Percentiles rank a stretch among this genome's conserved stretches.
Conservation (phyloP, 2,797 vertebrate genomes). For the Gobio occitaniae region DNA sequence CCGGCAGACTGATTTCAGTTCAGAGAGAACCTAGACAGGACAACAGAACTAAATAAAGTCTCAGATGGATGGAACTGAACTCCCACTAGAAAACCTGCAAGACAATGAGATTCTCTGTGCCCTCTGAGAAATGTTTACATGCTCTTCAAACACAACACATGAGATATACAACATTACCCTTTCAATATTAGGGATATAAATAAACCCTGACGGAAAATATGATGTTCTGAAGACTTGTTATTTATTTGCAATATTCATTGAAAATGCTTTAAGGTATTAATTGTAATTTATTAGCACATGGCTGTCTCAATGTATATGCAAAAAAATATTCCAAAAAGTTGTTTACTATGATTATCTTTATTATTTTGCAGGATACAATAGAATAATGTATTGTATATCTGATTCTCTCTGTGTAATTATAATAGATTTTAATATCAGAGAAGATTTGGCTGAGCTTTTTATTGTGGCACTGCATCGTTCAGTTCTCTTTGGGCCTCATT, state of each 20-base stretch:
- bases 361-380: background rate
- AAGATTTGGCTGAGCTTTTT: background rate
- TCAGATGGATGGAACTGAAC: slow-evolving; percentile 78
- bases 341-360: no score
- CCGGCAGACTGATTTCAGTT: slow-evolving; percentile 86
- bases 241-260: background rate
- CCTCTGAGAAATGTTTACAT: slow-evolving; percentile 61
- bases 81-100: slow-evolving; percentile 72
- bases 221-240: background rate
- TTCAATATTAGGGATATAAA: slow-evolving; percentile 5
- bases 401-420: slow-evolving; percentile 18
- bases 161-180: background rate
- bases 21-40: slow-evolving; percentile 74
- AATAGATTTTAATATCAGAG: background rate
- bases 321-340: background rate
- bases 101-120: slow-evolving; percentile 68
- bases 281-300: background rate
- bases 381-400: slow-evolving; percentile 6
- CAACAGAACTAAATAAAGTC: slow-evolving; percentile 82
- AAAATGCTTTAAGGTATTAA: background rate
- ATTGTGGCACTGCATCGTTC: slow-evolving; percentile 24
- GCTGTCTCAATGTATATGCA: background rate
- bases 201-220: background rate
- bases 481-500: slow-evolving; percentile 31
- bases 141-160: slow-evolving; percentile 57